Evolutionary conservation across 2,797 vertebrate species (phyloP).

Genomic region (Eleutherodactylus coqui): DNA sequence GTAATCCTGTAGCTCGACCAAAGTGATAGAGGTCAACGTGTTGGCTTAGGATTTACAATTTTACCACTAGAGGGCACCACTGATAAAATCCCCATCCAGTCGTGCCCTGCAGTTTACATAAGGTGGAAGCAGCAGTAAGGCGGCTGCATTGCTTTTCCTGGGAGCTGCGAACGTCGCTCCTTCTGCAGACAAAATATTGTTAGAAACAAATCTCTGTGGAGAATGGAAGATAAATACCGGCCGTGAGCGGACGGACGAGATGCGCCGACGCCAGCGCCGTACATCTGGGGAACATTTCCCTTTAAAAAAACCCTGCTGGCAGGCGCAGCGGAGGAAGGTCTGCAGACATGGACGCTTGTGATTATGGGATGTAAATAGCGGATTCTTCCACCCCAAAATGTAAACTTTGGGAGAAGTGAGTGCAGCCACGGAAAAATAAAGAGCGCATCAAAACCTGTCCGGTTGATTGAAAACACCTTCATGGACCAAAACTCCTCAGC

Average conservation of each 20-base stretch:
- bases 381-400: conserved; percentile 27
- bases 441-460: neutral
- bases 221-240: conserved; percentile 4
- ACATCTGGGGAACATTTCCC: conserved; percentile 53
- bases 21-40: too few species aligned
- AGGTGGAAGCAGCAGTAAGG: too few species aligned
- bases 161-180: neutral
- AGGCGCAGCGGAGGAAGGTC: neutral
- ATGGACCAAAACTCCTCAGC: neutral
- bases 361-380: conserved; percentile 56
- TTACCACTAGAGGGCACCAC: conserved; percentile 18
- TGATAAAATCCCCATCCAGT: neutral
- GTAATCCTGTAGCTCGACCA: too few species aligned
- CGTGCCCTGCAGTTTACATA: neutral
- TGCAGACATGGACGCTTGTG: conserved; percentile 33
- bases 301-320: conserved; percentile 6
- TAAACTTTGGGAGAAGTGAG: conserved; percentile 15
- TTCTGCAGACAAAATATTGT: neutral
- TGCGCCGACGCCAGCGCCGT: conserved; percentile 1
- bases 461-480: conserved; percentile 13
- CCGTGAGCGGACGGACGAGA: neutral
- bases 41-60: too few species aligned
- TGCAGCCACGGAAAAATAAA: neutral
- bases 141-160: neutral
- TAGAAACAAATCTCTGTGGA: neutral